Evolutionary conservation across 2,888 invertebrate species (phyloP).

Genomic region (Xylota segnis): DNA sequence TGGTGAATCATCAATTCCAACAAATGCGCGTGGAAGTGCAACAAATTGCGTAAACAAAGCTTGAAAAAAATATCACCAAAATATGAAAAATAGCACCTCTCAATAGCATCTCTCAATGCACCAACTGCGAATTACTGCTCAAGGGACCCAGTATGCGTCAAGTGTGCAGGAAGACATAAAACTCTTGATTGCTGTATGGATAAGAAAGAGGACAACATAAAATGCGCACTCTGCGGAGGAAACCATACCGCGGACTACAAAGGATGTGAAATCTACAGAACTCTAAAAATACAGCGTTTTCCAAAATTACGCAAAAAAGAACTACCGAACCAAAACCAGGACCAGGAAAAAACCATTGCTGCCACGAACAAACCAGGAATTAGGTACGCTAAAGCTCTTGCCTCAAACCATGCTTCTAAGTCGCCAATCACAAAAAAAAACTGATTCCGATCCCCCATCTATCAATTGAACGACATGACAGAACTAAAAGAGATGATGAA

Average conservation of each 20-base stretch:
- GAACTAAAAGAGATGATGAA: neutral
- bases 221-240: neutral
- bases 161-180: neutral
- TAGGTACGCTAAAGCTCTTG: constrained; percentile 7
- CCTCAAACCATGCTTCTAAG: neutral
- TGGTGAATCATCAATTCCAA: too few relatives aligned
- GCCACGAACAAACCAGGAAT: neutral
- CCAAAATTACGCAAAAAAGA: too few relatives aligned
- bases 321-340: neutral
- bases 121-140: neutral
- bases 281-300: too few relatives aligned
- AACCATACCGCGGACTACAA: neutral
- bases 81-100: too few relatives aligned
- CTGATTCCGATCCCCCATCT: neutral
- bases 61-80: neutral
- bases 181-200: neutral
- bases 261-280: too few relatives aligned
- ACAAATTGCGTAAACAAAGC: too few relatives aligned
- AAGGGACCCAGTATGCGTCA: constrained; percentile 6
- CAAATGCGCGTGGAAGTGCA: too few relatives aligned
- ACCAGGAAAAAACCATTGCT: neutral
- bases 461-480: neutral
- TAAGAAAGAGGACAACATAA: neutral
- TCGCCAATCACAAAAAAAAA: neutral
- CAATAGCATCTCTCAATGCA: neutral